Percentiles rank a stretch among this genome's conserved stretches.
phyloP scores from a whole-genome alignment of 2,888 invertebrate genomes.

The Tetramorium bicarinatum region DNA sequence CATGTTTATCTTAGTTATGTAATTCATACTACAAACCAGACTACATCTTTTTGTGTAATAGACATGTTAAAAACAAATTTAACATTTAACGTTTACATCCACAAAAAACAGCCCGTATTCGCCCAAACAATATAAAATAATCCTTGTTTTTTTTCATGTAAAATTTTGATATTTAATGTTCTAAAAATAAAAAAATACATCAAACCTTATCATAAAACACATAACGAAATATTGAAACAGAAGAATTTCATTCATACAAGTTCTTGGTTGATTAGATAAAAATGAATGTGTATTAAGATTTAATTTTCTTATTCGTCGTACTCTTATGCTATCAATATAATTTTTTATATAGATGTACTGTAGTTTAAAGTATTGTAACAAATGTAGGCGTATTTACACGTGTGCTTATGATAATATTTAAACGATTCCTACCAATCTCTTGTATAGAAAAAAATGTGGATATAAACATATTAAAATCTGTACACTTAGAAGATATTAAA shows the following conservation, averaged over 20 bases:
- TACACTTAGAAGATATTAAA: slow-evolving; percentile 29
- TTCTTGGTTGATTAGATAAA: slow-evolving; percentile 16
- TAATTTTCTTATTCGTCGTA: neutral
- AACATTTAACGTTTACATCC: slow-evolving; percentile 14
- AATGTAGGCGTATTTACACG: slow-evolving; percentile 16
- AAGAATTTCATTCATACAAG: neutral
- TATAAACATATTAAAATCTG: slow-evolving; percentile 17
- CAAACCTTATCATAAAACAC: slow-evolving; percentile 1
- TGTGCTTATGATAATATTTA: neutral
- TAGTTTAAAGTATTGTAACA: slow-evolving; percentile 23
- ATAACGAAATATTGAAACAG: neutral
- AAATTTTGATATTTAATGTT: slow-evolving; percentile 10
- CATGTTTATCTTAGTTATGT: too few relatives aligned
- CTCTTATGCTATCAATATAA: slow-evolving; percentile 16
- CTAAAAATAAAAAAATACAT: slow-evolving; percentile 29
- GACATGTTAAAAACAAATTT: slow-evolving; percentile 38
- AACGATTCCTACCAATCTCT: neutral
- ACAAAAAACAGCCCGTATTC: slow-evolving; percentile 46
- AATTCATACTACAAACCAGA: slow-evolving; percentile 46
- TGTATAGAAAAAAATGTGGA: neutral
- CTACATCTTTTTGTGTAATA: slow-evolving; percentile 8
- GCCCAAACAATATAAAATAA: slow-evolving; percentile 20
- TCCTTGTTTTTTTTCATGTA: neutral
- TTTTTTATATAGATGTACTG: slow-evolving; percentile 1
- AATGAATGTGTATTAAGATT: slow-evolving; percentile 19